These are phyloP conservation scores for Lapara coniferarum DNA, from an alignment of 2,888 invertebrate species.

Conservation along the genomic window DNA sequence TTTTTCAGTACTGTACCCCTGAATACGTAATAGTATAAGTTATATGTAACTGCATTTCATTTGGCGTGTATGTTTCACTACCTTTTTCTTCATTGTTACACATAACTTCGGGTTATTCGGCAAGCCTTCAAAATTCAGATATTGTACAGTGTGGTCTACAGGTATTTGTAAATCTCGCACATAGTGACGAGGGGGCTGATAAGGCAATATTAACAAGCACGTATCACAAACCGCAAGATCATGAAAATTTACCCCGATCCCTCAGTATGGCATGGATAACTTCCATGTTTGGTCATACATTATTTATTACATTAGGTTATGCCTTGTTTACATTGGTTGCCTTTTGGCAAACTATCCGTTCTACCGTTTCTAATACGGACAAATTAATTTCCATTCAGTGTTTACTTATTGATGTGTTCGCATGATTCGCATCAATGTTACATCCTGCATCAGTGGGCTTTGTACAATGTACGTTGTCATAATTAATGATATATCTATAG, in stretches of 20 bases:
- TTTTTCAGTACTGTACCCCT: too few species aligned
- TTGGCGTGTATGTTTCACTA: too few species aligned
- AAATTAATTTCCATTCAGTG: constrained; percentile 61
- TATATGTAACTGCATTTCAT: too few species aligned
- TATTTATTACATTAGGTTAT: constrained; percentile 77
- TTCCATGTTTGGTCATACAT: constrained; percentile 78
- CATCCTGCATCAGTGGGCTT: background rate
- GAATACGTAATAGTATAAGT: too few species aligned
- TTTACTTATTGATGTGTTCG: constrained; percentile 50
- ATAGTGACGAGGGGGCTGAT: constrained; percentile 70
- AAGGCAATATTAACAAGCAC: constrained; percentile 79
- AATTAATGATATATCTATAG: too few species aligned
- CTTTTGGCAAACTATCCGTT: constrained; percentile 64
- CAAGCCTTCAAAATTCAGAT: constrained; percentile 41
- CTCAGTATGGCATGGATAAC: constrained; percentile 71
- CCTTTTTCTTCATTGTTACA: background rate
- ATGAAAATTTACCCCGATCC: constrained; percentile 78
- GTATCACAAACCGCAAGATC: constrained; percentile 80
- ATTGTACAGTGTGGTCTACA: constrained; percentile 45
- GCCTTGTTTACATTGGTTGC: constrained; percentile 72
- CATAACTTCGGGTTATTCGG: background rate
- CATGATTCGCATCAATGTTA: constrained; percentile 14
- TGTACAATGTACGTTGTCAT: background rate
- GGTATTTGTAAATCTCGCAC: constrained; percentile 67
- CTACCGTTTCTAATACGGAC: constrained; percentile 56